Evolutionary conservation across 2,113 vertebrate species (phyloP).

Genomic region (Delphinapterus leucas): DNA sequence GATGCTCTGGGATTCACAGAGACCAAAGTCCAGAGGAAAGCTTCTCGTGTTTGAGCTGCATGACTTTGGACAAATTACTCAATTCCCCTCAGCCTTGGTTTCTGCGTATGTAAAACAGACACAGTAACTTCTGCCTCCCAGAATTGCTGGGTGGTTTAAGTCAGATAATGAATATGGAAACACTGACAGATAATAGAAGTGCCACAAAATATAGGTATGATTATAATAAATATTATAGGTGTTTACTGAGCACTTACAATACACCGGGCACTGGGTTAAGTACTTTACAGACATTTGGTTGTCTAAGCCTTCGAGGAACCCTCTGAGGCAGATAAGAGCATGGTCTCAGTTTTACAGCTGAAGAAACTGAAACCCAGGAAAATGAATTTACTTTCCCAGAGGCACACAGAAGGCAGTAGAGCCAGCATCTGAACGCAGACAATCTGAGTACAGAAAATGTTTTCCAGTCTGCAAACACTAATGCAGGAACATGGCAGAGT

Average conservation of each 20-base stretch:
- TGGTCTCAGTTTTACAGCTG: slow-evolving; percentile 32
- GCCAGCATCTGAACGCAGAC: neutral
- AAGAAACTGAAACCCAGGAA: slow-evolving; percentile 66
- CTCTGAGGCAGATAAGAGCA: neutral
- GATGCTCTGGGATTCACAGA: neutral
- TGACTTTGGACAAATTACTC: slow-evolving; percentile 1
- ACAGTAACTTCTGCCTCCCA: slow-evolving; percentile 15
- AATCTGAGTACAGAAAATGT: neutral
- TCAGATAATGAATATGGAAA: slow-evolving; percentile 46
- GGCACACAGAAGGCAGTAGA: neutral
- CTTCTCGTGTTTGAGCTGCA: neutral
- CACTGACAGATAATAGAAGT: slow-evolving; percentile 10
- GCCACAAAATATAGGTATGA: neutral
- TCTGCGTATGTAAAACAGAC: neutral
- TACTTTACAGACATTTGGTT: neutral
- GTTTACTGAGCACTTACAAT: neutral
- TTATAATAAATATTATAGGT: neutral
- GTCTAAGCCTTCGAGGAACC: neutral
- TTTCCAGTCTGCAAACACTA: neutral
- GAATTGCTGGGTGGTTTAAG: neutral
- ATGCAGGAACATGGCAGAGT: neutral
- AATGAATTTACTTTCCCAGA: slow-evolving; percentile 7
- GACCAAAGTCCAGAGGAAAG: neutral
- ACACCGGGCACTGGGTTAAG: neutral
- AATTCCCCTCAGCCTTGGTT: neutral